phyloP scores from a whole-genome alignment of 2,888 invertebrate species.

The Caenorhabditis zanzibari region DNA sequence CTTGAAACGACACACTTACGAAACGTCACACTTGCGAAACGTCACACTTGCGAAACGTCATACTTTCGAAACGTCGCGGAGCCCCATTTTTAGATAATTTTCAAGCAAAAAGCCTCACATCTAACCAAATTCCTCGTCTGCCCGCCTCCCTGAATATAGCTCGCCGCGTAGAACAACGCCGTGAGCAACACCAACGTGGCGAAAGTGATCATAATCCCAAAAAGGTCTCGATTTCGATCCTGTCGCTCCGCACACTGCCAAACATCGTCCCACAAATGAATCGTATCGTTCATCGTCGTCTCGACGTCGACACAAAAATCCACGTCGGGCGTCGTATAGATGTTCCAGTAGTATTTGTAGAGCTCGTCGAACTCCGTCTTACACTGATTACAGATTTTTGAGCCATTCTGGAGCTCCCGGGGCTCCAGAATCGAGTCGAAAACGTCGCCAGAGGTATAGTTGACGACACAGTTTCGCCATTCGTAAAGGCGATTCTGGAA shows the following conservation, averaged over 20 bases:
- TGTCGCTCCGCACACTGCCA: conserved; percentile 78
- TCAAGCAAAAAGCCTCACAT: conserved; percentile 74
- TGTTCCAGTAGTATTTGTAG: conserved; percentile 81
- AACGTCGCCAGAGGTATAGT: conserved; percentile 64
- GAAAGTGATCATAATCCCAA: conserved; percentile 70
- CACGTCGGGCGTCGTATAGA: conserved; percentile 79
- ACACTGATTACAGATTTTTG: conserved; percentile 75
- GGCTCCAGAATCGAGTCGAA: background rate
- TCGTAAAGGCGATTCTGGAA: conserved; percentile 71
- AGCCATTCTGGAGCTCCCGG: conserved; percentile 34
- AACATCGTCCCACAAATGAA: conserved; percentile 81
- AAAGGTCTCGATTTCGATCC: conserved; percentile 61
- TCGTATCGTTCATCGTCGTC: conserved; percentile 83
- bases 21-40: too few relatives aligned
- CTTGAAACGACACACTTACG: too few relatives aligned
- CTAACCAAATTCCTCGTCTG: conserved; percentile 74
- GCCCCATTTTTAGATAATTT: background rate
- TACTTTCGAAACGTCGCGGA: too few relatives aligned
- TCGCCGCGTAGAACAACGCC: conserved; percentile 80
- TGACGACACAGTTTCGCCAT: conserved; percentile 80
- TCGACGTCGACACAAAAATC: conserved; percentile 83
- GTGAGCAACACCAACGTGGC: conserved; percentile 75
- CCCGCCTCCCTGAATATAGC: conserved; percentile 81
- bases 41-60: too few relatives aligned
- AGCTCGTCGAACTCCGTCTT: conserved; percentile 75